Evolutionary conservation across 2,113 vertebrate genomes (phyloP).

Genomic region (Chrysemys picta): DNA sequence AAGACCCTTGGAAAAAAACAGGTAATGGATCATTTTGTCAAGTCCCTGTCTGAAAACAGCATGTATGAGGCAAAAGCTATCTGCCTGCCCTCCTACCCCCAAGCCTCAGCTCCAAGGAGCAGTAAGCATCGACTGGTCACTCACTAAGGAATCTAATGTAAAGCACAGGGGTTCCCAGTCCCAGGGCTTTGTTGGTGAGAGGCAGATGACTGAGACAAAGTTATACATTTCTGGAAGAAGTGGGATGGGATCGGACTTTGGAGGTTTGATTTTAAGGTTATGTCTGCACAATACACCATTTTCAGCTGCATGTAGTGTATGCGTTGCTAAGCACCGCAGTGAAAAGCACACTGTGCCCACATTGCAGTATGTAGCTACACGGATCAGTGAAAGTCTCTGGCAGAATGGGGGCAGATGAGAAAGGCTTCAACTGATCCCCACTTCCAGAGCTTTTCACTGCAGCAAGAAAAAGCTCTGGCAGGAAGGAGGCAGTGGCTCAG

Average conservation of each 20-base stretch:
- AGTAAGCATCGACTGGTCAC: background rate
- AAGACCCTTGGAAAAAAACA: rapidly evolving
- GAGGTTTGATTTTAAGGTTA: background rate
- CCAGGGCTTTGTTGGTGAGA: background rate
- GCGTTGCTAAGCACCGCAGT: too few relatives aligned
- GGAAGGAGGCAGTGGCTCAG: too few relatives aligned
- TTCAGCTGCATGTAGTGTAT: too few relatives aligned
- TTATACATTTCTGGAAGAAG: background rate
- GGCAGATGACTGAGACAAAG: background rate
- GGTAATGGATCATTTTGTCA: background rate
- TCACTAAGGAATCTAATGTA: background rate
- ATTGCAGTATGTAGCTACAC: too few relatives aligned
- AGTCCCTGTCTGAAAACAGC: background rate
- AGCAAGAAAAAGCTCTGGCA: too few relatives aligned
- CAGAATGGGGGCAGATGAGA: too few relatives aligned
- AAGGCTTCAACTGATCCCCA: too few relatives aligned
- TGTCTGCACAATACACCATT: too few relatives aligned
- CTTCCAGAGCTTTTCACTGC: too few relatives aligned
- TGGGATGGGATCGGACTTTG: background rate
- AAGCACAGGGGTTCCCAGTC: background rate
- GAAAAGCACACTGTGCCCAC: too few relatives aligned
- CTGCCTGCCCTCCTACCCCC: rapidly evolving
- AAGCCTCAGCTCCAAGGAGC: background rate
- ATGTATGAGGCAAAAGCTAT: background rate
- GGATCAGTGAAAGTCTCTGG: too few relatives aligned